Evolutionary conservation across 2,113 vertebrate genomes (phyloP), one percentile per base, ranked within the genome.

Genomic region (Hemichromis elongatus): DNA sequence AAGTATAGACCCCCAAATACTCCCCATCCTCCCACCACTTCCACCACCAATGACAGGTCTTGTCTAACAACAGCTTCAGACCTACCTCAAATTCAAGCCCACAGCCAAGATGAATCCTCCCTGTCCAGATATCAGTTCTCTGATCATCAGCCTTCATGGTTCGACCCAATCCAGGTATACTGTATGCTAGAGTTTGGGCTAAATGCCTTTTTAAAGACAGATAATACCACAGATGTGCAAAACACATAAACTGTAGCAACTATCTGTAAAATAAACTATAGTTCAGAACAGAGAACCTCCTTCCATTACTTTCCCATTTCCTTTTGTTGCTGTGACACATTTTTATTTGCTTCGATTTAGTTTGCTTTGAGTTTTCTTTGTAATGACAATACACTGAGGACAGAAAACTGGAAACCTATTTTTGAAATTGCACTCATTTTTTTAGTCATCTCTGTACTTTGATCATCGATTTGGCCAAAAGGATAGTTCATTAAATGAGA

Each of bases 81-180:
- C 35, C 80, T 89, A 83, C 90, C 93, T 18, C 96, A 95, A 56
- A 88, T 89, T 54, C 96, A 94, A 84, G 91, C 89, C 33, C 92
- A 92, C 75, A 96, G 95, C 88, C 97, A 95, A 93, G 96, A 94
- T 2, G 97, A 96, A 88, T 90, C 84, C 5, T 68, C 87, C 30
- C 85, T 91, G 11, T 90, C 89, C 10, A 89, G 90, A 21, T 97
- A 94, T 87, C 94, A 89, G 78, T 84, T 87, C 52, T 90, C 66
- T 45, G 97, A 97, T 52, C 90, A 68, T 24, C 68, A 1, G 6
- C 93, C 94, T 18, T 96, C 96, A 7, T 47, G 14, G 16, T 47
- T 16, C 3, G 14, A 18, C 45, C 14, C 13, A 7, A 7, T 14
- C 45, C 1, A 2, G 5, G 16, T 59, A 33, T 61, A 61, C 18